Conservation (phyloP, 2,888 invertebrate genomes). For the Drosophila atripex region DNA sequence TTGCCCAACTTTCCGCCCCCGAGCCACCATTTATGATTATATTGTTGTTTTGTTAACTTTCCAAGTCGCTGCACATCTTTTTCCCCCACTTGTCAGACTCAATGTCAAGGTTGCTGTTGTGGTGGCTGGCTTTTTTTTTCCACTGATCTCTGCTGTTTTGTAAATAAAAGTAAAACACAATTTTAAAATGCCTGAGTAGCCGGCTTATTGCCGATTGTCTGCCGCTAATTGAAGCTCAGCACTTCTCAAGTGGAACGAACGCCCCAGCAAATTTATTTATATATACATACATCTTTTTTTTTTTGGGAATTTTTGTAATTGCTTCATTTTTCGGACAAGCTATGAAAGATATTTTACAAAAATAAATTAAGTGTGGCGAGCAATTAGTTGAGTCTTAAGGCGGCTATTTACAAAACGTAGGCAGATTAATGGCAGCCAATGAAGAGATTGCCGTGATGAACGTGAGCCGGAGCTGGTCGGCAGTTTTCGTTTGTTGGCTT, state of each 20-base stretch:
- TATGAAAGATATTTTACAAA: conserved; percentile 41
- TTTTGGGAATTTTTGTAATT: conserved; percentile 64
- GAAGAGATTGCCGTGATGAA: conserved; percentile 12
- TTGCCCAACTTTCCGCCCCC: conserved; percentile 4
- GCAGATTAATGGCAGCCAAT: conserved; percentile 49
- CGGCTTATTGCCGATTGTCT: conserved; percentile 40
- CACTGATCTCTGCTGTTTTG: background rate
- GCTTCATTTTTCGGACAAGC: conserved; percentile 56
- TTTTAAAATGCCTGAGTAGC: conserved; percentile 23
- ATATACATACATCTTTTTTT: background rate
- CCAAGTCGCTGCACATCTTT: conserved; percentile 64
- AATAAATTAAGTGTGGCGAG: conserved; percentile 37
- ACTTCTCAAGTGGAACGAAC: conserved; percentile 70
- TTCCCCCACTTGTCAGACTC: conserved; percentile 52
- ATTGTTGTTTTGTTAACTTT: conserved; percentile 42
- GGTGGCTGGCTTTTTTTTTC: conserved; percentile 38
- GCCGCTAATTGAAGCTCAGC: conserved; percentile 64
- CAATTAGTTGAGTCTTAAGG: conserved; percentile 59
- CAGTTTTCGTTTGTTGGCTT: background rate
- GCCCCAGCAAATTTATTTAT: conserved; percentile 43
- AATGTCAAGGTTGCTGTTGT: conserved; percentile 71
- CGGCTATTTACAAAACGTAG: conserved; percentile 51
- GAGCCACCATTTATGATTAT: conserved; percentile 5
- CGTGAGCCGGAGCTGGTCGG: conserved; percentile 12
- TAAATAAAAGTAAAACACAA: conserved; percentile 14